These are phyloP conservation scores for Cyprinella venusta DNA, from an alignment of 2,797 vertebrate species.

Conservation along the genomic window DNA sequence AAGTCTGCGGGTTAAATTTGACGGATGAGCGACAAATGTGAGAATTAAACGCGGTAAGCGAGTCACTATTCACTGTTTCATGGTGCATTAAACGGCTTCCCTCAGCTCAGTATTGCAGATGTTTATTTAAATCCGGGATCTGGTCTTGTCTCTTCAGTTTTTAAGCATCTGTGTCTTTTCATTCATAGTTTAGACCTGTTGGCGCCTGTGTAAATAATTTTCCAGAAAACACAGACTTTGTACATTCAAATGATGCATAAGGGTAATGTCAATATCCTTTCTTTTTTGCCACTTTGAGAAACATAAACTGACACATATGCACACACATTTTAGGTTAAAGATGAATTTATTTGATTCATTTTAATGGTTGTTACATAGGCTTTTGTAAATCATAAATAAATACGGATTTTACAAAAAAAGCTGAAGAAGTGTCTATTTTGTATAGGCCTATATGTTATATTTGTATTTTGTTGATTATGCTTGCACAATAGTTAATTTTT, in stretches of 20 bases:
- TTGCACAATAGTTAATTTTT: background rate
- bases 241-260: slow-evolving; percentile 60
- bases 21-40: slow-evolving; percentile 52
- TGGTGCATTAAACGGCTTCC: slow-evolving; percentile 55
- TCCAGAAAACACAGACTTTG: slow-evolving; percentile 62
- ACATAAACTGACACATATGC: slow-evolving; percentile 63
- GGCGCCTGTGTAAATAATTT: slow-evolving; percentile 71
- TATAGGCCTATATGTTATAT: no score
- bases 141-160: slow-evolving; percentile 29
- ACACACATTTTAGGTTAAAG: slow-evolving; percentile 64
- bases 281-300: slow-evolving; percentile 57
- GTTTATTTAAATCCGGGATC: slow-evolving; percentile 29
- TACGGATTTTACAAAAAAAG: slow-evolving; percentile 80
- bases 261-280: slow-evolving; percentile 56
- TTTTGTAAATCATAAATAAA: slow-evolving; percentile 89
- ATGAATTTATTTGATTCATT: slow-evolving; percentile 64
- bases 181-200: slow-evolving; percentile 62
- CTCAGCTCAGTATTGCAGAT: slow-evolving; percentile 50
- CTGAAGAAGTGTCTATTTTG: slow-evolving; percentile 48
- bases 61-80: slow-evolving; percentile 69
- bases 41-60: slow-evolving; percentile 59
- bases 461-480: background rate
- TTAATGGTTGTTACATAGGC: slow-evolving; percentile 72
- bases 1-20: slow-evolving; percentile 59
- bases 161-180: slow-evolving; percentile 29